Evolutionary conservation across 1,140 invertebrate genomes (phyloP).

Genomic region (Achroia grisella): DNA sequence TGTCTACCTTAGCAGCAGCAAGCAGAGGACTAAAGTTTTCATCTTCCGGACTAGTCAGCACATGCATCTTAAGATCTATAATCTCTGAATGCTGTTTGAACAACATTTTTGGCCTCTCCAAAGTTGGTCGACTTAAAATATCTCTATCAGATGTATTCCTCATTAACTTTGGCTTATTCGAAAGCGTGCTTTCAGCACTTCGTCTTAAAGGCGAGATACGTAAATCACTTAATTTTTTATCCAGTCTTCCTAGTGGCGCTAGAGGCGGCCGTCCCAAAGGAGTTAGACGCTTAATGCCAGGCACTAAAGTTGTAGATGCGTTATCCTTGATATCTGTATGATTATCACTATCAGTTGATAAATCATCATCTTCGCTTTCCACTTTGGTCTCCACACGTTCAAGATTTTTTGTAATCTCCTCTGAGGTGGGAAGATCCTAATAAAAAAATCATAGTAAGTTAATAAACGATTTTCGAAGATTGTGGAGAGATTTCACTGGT

Average conservation of each 20-base stretch:
- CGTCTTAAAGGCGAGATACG: constrained; percentile 47
- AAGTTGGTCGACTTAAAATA: constrained; percentile 31
- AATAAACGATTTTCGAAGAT: too few species aligned
- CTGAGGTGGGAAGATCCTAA: constrained; percentile 65
- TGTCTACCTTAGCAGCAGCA: constrained; percentile 39
- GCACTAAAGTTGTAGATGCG: constrained; percentile 20
- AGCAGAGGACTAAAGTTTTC: constrained; percentile 52
- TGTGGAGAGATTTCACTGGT: too few species aligned
- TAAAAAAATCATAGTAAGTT: too few species aligned
- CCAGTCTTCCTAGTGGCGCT: constrained; percentile 42
- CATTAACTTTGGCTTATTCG: constrained; percentile 31
- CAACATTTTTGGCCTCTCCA: constrained; percentile 45
- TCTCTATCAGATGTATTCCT: constrained; percentile 48
- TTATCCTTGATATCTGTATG: constrained; percentile 47
- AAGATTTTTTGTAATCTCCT: constrained; percentile 64
- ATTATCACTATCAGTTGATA: constrained; percentile 64
- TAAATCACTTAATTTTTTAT: constrained; percentile 55
- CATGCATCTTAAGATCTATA: constrained; percentile 74
- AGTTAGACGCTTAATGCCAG: constrained; percentile 26
- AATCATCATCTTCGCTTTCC: constrained; percentile 63
- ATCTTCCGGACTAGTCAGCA: constrained; percentile 50
- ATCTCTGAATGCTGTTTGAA: constrained; percentile 72
- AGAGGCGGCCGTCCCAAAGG: constrained; percentile 49
- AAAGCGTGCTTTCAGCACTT: constrained; percentile 36
- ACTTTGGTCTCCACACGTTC: constrained; percentile 61